These are phyloP conservation scores for Pangasianodon gigas DNA, from an alignment of 2,113 vertebrate species.

Conservation along the genomic window DNA sequence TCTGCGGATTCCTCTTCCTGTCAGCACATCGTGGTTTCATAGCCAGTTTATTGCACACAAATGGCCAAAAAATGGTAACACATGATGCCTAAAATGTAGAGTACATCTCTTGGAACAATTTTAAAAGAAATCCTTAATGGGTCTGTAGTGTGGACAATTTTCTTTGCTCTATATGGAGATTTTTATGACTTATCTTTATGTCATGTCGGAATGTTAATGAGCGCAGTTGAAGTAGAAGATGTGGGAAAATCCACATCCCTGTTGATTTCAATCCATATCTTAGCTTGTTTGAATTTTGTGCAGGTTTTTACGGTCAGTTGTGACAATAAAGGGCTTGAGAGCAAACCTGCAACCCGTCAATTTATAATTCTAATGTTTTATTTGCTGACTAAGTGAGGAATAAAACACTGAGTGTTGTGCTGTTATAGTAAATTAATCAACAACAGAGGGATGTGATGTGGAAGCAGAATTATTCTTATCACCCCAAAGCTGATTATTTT, in stretches of 20 bases:
- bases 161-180: no score
- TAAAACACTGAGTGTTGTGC: background rate
- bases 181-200: background rate
- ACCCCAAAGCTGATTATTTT: background rate
- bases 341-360: no score
- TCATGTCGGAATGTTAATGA: background rate
- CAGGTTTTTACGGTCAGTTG: no score
- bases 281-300: no score
- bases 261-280: no score
- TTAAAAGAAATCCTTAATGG: background rate
- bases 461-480: background rate
- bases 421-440: background rate
- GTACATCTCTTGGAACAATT: background rate
- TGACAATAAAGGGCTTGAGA: no score
- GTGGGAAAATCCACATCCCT: no score
- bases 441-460: background rate
- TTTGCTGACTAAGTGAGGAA: background rate
- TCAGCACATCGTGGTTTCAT: background rate
- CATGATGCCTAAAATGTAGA: background rate
- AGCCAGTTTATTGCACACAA: background rate
- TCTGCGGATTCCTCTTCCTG: slow-evolving; percentile 28
- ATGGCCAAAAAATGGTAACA: background rate
- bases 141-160: background rate
- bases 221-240: no score
- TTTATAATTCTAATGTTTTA: no score